phyloP scores from a whole-genome alignment of 30 jellyfish, hydroid and myxozoan genomes.

The Aurelia aurita region DNA sequence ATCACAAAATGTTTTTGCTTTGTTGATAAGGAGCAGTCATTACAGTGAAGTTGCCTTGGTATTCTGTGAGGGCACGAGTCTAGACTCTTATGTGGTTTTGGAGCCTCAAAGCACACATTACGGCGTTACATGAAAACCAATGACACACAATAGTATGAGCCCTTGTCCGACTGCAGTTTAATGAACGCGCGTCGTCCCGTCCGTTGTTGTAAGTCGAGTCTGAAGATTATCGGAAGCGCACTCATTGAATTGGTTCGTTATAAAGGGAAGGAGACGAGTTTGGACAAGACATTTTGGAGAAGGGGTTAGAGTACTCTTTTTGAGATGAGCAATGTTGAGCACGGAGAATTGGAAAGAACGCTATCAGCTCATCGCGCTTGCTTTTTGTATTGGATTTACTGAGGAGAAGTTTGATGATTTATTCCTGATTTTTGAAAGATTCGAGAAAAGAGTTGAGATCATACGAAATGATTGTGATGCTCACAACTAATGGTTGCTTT shows the following conservation, averaged over 20 bases:
- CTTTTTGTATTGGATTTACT: constrained; percentile 14
- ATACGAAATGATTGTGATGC: constrained; percentile 58
- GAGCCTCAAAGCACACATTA: constrained; percentile 39
- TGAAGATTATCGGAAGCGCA: no score
- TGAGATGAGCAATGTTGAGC: constrained; percentile 40
- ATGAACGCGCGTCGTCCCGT: no score
- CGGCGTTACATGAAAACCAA: not conserved
- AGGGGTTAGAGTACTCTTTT: not conserved
- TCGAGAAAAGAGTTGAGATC: constrained; percentile 3
- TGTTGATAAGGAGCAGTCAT: not conserved
- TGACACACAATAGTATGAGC: no score
- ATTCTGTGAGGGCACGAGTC: constrained; percentile 45
- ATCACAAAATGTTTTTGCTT: not conserved
- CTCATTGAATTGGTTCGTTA: no score
- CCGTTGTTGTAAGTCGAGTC: no score
- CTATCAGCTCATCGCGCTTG: constrained; percentile 34
- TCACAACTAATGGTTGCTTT: constrained; percentile 32
- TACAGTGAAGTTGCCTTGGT: constrained; percentile 2
- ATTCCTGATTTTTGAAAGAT: not conserved
- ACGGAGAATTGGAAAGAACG: constrained; percentile 7
- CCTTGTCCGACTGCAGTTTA: no score
- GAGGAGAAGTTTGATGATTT: constrained; percentile 11
- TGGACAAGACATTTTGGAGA: no score
- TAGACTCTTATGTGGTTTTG: constrained; percentile 41
- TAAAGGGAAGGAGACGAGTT: no score